A percentile compares a stretch with the other conserved stretches of the same genome.
phyloP scores from a whole-genome alignment of 2,888 invertebrate species.

The Liopterus haemorrhoidalis region DNA sequence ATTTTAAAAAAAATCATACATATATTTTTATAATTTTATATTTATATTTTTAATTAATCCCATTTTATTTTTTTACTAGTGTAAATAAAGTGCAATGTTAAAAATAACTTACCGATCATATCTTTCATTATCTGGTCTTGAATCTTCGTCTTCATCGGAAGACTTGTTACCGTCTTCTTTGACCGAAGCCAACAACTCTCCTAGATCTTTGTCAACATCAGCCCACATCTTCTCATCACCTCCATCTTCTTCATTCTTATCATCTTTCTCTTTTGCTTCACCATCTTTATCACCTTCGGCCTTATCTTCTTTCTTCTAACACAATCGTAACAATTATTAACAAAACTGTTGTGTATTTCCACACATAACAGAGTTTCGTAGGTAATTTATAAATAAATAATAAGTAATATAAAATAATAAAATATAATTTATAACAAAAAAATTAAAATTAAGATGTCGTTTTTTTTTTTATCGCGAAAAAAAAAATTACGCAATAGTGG shows the following conservation, averaged over 20 bases:
- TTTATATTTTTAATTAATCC: background rate
- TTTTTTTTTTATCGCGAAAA: too few relatives aligned
- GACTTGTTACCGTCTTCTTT: slow-evolving; percentile 55
- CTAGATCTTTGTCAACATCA: slow-evolving; percentile 75
- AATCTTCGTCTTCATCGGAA: slow-evolving; percentile 63
- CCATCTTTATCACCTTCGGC: slow-evolving; percentile 36
- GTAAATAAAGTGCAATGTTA: too few relatives aligned
- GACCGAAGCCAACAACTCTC: slow-evolving; percentile 65
- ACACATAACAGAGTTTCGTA: background rate
- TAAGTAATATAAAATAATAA: background rate
- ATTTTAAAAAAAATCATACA: slow-evolving; percentile 8
- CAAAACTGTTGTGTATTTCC: background rate
- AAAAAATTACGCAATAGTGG: too few relatives aligned
- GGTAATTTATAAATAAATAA: background rate
- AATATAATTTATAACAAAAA: too few relatives aligned
- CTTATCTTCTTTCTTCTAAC: slow-evolving; percentile 25
- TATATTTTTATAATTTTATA: background rate
- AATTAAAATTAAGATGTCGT: too few relatives aligned
- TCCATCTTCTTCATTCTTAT: slow-evolving; percentile 45
- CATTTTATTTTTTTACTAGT: background rate
- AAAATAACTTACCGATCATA: slow-evolving; percentile 41
- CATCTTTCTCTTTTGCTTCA: slow-evolving; percentile 26
- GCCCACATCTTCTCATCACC: slow-evolving; percentile 71
- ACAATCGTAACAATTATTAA: slow-evolving; percentile 1
- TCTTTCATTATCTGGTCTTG: slow-evolving; percentile 49